Evolutionary conservation across 35 echinoderm and acorn worm genomes (phyloP).

Genomic region (Strongylocentrotus purpuratus): DNA sequence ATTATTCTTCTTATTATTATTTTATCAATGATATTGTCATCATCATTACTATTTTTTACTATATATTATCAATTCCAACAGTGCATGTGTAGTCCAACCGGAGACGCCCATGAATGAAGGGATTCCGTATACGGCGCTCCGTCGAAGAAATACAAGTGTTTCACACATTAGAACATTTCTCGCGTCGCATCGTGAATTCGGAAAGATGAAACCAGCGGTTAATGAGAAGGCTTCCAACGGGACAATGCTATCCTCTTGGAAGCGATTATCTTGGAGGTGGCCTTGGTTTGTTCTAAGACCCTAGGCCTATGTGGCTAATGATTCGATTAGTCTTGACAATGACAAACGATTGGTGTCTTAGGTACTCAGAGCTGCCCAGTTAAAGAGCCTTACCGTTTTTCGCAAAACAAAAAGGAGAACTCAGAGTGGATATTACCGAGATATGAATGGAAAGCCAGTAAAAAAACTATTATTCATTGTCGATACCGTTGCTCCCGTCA

Average conservation of each 20-base stretch:
- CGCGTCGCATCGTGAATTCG: not conserved
- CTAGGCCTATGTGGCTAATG: not conserved
- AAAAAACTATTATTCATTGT: not conserved
- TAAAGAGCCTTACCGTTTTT: not conserved
- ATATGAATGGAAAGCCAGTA: not conserved
- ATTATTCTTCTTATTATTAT: no score
- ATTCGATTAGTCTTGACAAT: not conserved
- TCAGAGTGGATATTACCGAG: not conserved
- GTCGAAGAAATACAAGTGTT: not conserved
- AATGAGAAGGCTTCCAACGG: not conserved
- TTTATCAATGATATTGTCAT: no score
- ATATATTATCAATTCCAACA: no score
- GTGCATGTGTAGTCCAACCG: no score
- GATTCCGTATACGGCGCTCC: not conserved
- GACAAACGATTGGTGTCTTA: not conserved
- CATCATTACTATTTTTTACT: no score
- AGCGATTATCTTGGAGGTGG: not conserved
- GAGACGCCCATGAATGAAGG: not conserved
- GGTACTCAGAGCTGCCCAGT: not conserved
- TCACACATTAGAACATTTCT: not conserved
- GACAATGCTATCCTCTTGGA: not conserved
- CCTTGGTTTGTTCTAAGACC: not conserved
- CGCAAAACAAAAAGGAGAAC: not conserved
- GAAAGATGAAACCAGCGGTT: not conserved
- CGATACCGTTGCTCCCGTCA: not conserved